Base-by-base conservation (phyloP, 92 coral and sea anemone species). In the Epizoanthus rinbou region DNA sequence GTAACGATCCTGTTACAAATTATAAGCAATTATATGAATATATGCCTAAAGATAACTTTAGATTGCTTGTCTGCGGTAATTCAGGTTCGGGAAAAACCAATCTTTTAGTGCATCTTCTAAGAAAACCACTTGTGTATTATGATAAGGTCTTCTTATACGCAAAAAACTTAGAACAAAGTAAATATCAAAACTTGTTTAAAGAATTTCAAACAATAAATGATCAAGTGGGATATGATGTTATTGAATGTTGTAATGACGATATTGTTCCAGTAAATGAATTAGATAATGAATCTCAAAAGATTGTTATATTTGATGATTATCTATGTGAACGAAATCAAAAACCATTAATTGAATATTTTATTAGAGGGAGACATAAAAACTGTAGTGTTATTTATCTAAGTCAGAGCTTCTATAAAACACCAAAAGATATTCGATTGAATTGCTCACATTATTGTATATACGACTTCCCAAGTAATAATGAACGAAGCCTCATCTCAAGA, bases 221-320 rank as follows among this genome's bases (percentile, higher is more conserved):
- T 1, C 1, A 85, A 0, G 80, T 19, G 22, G 76, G 64, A 2
- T 85, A 75, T 54, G 17, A 43, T n/a, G 65, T 52, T 13, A 41
- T 74, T 31, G 84, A 76, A 67, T 11, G 0, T 0, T 31, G 60
- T 35, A 76, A 76, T 11, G 85, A 78, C 21, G 69, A 76, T 14
- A 85, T 85, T 11, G 17, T 66, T 6, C 89, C 82, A 0, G 74
- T 86, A 0, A 17, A 54, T 2, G 60, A 53, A 11, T 25, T 85
- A 31, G 73, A 76, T n/a, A 19, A 79, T 60, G 80, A 78, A 1
- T 4, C 45, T 6, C 84, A 85, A 22, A 85, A 85, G 39, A 39
- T 68, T 1, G 60, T 85, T 37, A 69, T 85, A 11, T 86, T 72
- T 56, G 89, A 86, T 43, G 89, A 86, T 72, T 80, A 17, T 57